Evolutionary conservation across 2,888 invertebrate genomes (phyloP), one percentile per base, ranked within the genome.

Genomic region (Busseola fusca): DNA sequence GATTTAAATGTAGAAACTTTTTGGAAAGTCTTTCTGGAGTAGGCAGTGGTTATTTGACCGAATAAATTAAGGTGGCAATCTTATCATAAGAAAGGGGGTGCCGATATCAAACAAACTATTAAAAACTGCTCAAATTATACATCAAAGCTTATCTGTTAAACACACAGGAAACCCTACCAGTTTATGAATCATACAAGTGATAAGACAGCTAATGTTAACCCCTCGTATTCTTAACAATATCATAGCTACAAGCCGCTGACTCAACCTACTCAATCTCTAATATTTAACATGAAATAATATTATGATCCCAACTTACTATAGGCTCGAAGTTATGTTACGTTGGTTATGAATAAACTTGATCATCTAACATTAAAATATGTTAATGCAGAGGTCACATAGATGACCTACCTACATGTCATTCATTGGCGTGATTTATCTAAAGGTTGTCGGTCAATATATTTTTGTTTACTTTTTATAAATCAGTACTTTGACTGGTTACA

Each of bases 241-340:
- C 59, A 76, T 67, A 72, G 30, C 37, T 50, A 66, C 14, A 45
- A 50, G 27, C 40, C 40, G 34, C 27, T 30, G 37, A 64, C 63
- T 60, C 66, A 25, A 27, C 58, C 27, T 57, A 2, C 7, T 27
- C 59, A 40, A 18, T 60, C 62, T 18, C 42, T 57, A 71, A 76
- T 62, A 27, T 76, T 57, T 50, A 25, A 62, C 62, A 27, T 37
- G n/a, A 75, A 64, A 56, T 64, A 42, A 50, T 59, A 57, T 76
- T 27, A 64, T 64, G 27, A 72, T 72, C 54, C 48, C 25, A 64
- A 40, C 37, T 37, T 37, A 37, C 37, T 37, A 25, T 30, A 56
- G n/a, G 25, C 37, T 25, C 14, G 30, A 25, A 60, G 56, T 64
- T 16, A 42, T 1, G 30, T 64, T 56, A 50, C 59, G 48, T 42